Evolutionary conservation across 2,797 vertebrate genomes (phyloP).

Genomic region (Selene dorsalis): DNA sequence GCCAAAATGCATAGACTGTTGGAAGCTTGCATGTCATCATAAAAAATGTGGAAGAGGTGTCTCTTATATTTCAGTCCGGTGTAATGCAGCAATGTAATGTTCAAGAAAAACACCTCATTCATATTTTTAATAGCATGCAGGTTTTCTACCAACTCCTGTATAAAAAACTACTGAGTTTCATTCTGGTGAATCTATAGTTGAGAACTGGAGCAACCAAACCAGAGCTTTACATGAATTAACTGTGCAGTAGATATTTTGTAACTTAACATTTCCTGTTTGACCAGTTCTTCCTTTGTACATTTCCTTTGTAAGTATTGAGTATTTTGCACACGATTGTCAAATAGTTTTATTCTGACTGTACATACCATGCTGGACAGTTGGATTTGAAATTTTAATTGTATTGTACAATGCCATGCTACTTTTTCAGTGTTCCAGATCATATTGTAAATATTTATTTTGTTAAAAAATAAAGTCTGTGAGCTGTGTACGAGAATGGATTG

Average conservation of each 20-base stretch:
- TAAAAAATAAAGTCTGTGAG: conserved; percentile 76
- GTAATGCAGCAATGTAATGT: neutral
- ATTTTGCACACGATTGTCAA: conserved; percentile 63
- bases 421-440: conserved; percentile 73
- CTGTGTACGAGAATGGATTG: conserved; percentile 24
- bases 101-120: conserved; percentile 5
- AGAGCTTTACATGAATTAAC: conserved; percentile 37
- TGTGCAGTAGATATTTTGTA: conserved; percentile 51
- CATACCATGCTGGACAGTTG: conserved; percentile 25
- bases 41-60: neutral
- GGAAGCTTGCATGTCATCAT: conserved; percentile 7
- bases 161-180: conserved; percentile 4
- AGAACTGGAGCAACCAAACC: conserved; percentile 21
- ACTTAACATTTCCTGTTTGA: conserved; percentile 42
- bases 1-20: conserved; percentile 36
- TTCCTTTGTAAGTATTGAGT: conserved; percentile 47
- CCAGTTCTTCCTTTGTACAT: conserved; percentile 39
- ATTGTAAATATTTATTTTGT: conserved; percentile 85
- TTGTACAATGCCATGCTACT: conserved; percentile 66
- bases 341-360: conserved; percentile 36
- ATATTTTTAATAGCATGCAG: conserved; percentile 35
- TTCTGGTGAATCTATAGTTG: neutral
- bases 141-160: conserved; percentile 28
- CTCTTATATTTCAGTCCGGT: neutral
- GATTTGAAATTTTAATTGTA: conserved; percentile 46